phyloP scores from a whole-genome alignment of 2,888 invertebrate genomes.

The Sturmia bella region DNA sequence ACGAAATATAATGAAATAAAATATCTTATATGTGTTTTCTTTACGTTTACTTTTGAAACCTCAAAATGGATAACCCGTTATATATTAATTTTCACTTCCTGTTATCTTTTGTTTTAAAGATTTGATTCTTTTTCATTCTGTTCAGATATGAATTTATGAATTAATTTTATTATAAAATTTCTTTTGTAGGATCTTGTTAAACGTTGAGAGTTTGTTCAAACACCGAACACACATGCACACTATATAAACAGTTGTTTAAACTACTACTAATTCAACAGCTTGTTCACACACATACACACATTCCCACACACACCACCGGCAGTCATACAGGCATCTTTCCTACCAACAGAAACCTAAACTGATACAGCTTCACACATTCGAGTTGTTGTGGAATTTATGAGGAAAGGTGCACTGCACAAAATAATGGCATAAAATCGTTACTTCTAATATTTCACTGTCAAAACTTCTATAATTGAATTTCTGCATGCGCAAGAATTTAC shows the following conservation, averaged over 20 bases:
- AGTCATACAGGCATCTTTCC: background rate
- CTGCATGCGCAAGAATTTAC: constrained; percentile 64
- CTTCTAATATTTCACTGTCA: constrained; percentile 72
- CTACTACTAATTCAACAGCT: constrained; percentile 8
- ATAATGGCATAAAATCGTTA: constrained; percentile 70
- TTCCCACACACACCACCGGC: background rate
- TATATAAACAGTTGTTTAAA: constrained; percentile 1
- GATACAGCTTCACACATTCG: background rate
- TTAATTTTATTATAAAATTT: constrained; percentile 64
- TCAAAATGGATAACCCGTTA: no score
- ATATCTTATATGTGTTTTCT: no score
- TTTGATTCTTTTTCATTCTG: constrained; percentile 22
- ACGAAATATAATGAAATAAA: no score
- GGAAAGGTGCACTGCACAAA: constrained; percentile 65
- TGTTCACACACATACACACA: constrained; percentile 1
- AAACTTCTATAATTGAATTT: constrained; percentile 73
- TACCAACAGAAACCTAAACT: background rate
- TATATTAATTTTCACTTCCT: no score
- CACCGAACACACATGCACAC: background rate
- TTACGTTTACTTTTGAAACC: no score
- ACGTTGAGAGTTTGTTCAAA: constrained; percentile 25
- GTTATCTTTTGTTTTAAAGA: no score
- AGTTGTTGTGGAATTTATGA: constrained; percentile 14
- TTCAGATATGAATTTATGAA: constrained; percentile 60
- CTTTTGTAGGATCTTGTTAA: constrained; percentile 31